Evolutionary conservation across 2,797 vertebrate species (phyloP).

Genomic region (Esox lucius): DNA sequence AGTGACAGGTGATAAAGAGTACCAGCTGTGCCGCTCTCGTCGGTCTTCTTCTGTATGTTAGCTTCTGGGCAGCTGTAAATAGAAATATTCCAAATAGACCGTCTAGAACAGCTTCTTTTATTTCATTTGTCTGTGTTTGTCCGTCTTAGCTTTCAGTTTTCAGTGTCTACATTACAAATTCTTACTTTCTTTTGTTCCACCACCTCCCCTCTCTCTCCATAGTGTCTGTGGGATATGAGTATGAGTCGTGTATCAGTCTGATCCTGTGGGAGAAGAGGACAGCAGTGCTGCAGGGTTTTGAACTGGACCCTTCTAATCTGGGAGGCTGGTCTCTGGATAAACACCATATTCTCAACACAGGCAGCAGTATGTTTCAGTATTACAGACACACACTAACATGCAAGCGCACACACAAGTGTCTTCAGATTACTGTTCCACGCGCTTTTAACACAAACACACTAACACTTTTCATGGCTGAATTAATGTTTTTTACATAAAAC

Average conservation of each 20-base stretch:
- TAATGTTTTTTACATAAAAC: not conserved
- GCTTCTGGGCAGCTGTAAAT: no score
- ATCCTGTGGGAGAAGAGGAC: conserved; percentile 99
- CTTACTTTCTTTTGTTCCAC: not conserved
- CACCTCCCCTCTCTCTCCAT: conserved; percentile 9
- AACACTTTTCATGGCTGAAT: not conserved
- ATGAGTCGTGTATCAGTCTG: conserved; percentile 94
- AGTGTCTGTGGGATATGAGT: conserved; percentile 98
- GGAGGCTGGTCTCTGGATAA: conserved; percentile 97
- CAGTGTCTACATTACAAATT: no score
- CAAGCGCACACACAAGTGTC: not conserved
- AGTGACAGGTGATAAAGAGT: not conserved
- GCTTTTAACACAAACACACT: not conserved
- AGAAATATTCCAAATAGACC: no score
- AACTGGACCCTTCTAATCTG: conserved; percentile 93
- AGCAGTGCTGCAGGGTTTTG: conserved; percentile 90
- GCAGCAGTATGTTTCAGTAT: conserved; percentile 81
- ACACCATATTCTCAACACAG: conserved; percentile 94
- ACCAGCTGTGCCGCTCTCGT: no score
- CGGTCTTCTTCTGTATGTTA: no score
- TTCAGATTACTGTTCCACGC: not conserved
- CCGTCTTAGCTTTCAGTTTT: no score
- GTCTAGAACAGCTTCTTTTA: no score
- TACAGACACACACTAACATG: not conserved
- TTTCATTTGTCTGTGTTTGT: no score